A percentile compares a stretch with the other conserved stretches of the same genome.
Evolutionary conservation across 1,140 invertebrate species (phyloP).

Genomic region (Monochamus saltuarius): DNA sequence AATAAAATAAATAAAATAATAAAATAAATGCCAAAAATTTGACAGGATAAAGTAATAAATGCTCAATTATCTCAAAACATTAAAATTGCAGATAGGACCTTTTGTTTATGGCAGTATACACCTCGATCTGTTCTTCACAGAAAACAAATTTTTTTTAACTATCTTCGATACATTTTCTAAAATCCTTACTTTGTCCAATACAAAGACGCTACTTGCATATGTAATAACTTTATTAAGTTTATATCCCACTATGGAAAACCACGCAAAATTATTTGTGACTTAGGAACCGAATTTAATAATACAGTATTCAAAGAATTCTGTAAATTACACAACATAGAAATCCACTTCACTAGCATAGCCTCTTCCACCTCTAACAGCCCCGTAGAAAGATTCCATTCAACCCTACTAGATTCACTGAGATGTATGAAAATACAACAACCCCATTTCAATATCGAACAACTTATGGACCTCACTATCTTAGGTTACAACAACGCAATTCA

Average conservation of each 20-base stretch:
- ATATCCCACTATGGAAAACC: conserved; percentile 18
- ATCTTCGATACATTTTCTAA: conserved; percentile 28
- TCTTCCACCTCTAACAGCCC: conserved; percentile 28
- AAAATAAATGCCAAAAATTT: too few species aligned
- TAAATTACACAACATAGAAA: conserved; percentile 28
- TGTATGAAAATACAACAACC: conserved; percentile 20
- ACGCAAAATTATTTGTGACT: conserved; percentile 26
- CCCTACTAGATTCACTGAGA: conserved; percentile 28
- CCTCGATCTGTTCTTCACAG: conserved; percentile 19
- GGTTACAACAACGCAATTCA: conserved; percentile 36
- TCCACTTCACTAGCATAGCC: conserved; percentile 25
- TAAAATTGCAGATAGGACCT: too few species aligned
- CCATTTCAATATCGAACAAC: conserved; percentile 11
- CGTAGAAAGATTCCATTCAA: conserved; percentile 36
- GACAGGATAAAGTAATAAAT: too few species aligned
- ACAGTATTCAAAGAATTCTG: conserved; percentile 34
- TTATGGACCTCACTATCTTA: conserved; percentile 29
- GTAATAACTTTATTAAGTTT: too few species aligned
- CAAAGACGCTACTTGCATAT: too few species aligned
- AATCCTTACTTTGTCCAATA: conserved; percentile 28
- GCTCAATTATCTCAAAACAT: too few species aligned
- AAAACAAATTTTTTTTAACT: conserved; percentile 21
- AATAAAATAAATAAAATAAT: too few species aligned
- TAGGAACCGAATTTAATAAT: conserved; percentile 36
- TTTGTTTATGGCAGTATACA: too few species aligned